Base-by-base conservation (phyloP, 1,140 invertebrate genomes). In the Brachionus koreanus region DNA sequence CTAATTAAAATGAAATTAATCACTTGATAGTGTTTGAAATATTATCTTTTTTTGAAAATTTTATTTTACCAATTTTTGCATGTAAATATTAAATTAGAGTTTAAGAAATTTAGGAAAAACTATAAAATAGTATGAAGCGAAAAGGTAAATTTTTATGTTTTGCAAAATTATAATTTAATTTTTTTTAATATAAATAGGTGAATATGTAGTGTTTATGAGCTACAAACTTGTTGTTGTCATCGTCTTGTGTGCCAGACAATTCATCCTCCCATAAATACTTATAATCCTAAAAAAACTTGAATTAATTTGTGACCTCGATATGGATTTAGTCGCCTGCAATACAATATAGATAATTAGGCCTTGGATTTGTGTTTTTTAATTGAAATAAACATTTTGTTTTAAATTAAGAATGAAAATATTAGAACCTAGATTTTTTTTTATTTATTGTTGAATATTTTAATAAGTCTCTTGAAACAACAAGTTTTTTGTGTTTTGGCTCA, bases 91-190 rank as follows among this genome's bases (percentile, higher is more conserved):
- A 57, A 57, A 57, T 57, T 19, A 57, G n/a, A 19, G n/a, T 19
- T 19, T 57, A 57, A 57, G 49, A 57, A 57, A 57, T 9, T 23
- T 57, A 23, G 9, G 49, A 57, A 52, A n/a, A 57, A 57, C 49
- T 25, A 16, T 19, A 19, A 57, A 57, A 57, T 57, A 57, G 49
- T 57, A 23, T 19, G 49, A 57, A 19, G 19, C 19, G 16, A 57
- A 57, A 57, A 57, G 49, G 49, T 57, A 57, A 57, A 57, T 57
- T 57, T 57, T 19, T 57, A 57, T 57, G 49, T 57, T 57, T 57
- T 19, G 6, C n/a, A 57, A 57, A 57, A 57, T 57, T 19, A 57
- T 57, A 57, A 57, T 57, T 23, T 57, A 57, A 57, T 57, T 57
- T 29, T 29, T n/a, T 29, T 57, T 57, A 16, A 57, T 57, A 19